Base-by-base conservation (phyloP, 2,113 vertebrate species). In the Lagenorhynchus albirostris region DNA sequence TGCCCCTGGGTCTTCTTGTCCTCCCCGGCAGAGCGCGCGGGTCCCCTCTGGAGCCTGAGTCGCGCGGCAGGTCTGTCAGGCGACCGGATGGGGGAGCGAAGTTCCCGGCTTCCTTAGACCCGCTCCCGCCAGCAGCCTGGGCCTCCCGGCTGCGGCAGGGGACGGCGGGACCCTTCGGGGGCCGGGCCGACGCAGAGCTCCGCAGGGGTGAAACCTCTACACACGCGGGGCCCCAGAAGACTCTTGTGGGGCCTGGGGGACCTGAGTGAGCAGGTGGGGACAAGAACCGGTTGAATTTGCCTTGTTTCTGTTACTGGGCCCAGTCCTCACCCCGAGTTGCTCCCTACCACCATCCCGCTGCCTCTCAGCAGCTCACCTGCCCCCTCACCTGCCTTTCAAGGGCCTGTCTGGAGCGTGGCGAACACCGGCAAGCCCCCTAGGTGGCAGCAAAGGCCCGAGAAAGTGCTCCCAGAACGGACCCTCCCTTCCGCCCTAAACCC, bases 361-460 rank as follows among this genome's bases (percentile, higher is more conserved):
- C 13, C 55, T 17, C 38, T 70, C 63, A 15, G n/a, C 14, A 23
- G 53, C 36, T 58, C 58, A 23, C n/a, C 36, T 23, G 38, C 86
- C 47, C 31, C 53, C 36, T 65, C 77, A 8, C 23, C 63, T 21
- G 73, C 62, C 68, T 86, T 89, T 89, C 3, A 12, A 33, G 1
- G 36, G 44, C 70, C 21, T 8, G 62, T 9, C 68, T 58, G 68
- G 70, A 73, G 55, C 2, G 2, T 14, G 33, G 63, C 5, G 11
- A 25, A 47, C 53, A 71, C 60, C 11, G 3, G 55, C 1, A 0
- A 4, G 13, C 4, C 73, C 95, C 5, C 70, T 94, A 96, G 97
- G 60, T 94, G 97, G 95, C 97, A 88, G 96, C 95, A 97, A 81
- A 97, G 65, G 29, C 70, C 90, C 0, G 10, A 31, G 62, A 90